Base-by-base conservation (phyloP, 2,888 invertebrate genomes). In the Volucella inflata region DNA sequence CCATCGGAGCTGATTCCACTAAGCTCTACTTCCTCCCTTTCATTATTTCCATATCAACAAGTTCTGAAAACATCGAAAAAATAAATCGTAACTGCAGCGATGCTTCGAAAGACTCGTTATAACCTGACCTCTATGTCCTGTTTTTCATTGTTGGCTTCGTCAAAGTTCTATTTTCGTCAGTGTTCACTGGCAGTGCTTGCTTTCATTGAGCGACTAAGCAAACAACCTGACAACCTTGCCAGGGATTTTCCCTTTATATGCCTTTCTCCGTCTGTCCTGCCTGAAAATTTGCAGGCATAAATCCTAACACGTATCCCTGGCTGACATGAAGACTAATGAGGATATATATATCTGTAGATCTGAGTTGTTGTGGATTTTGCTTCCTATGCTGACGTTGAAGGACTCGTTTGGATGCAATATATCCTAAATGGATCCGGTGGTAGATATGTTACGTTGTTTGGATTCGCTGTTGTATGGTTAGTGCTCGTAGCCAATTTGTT, bases 311-410 rank as follows among this genome's bases (percentile, higher is more conserved):
- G 83, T 84, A 79, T 70, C 42, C 64, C 59, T 53, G 65, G 53
- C 83, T 84, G 83, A 84, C 83, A 79, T 79, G 83, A 84, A 74
- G 83, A 75, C 79, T 84, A 84, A 84, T 84, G 75, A 84, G 79
- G 70, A 84, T 79, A 84, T 60, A 79, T 75, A 79, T 74, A 70
- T 79, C 59, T 57, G 55, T 75, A 79, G 79, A 70, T 79, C 59
- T 64, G 55, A 42, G 75, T 75, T 65, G 57, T 68, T 62, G 60
- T 78, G 60, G 60, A 57, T 48, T 51, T 50, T 48, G 8, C n/a
- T 14, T 48, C 38, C 30, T 38, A 55, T 44, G 57, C 50, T 36
- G 30, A 55, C 53, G 57, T 46, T 36, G 40, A 50, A 21, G 62
- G 42, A 44, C 59, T 64, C 38, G 50, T 59, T 50, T 59, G 50